Conservation (phyloP, 2,113 vertebrate genomes). For the Uria lomvia region DNA sequence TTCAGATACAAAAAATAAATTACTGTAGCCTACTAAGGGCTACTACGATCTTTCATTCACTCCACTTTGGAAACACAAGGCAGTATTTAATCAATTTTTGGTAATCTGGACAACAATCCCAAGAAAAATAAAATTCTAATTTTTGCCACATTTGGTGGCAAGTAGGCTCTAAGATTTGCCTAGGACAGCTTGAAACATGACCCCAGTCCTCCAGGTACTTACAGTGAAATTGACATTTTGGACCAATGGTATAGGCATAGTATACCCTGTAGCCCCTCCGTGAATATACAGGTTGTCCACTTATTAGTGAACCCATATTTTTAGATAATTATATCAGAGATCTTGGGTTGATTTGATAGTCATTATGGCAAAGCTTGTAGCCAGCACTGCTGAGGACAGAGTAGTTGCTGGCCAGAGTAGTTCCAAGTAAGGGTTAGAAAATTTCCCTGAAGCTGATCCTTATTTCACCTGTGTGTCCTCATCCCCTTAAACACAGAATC, state of each 20-base stretch:
- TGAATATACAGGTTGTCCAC: not conserved
- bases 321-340: not conserved
- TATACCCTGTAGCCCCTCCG: not conserved
- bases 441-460: not conserved
- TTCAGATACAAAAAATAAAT: not conserved
- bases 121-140: not conserved
- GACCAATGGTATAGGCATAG: not conserved
- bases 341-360: not conserved
- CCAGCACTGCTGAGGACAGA: not conserved
- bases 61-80: not conserved
- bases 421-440: not conserved
- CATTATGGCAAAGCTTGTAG: not conserved
- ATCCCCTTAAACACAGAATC: not conserved
- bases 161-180: not conserved
- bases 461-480: not conserved
- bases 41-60: not conserved
- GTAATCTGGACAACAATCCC: not conserved
- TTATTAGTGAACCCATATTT: not conserved
- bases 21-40: not conserved
- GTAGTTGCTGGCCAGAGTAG: not conserved
- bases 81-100: not conserved
- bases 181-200: not conserved
- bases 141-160: not conserved
- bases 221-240: not conserved
- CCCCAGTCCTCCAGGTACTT: not conserved